Evolutionary conservation across 1,140 invertebrate genomes (phyloP), one percentile per base, ranked within the genome.

Genomic region (Spodoptera litura): DNA sequence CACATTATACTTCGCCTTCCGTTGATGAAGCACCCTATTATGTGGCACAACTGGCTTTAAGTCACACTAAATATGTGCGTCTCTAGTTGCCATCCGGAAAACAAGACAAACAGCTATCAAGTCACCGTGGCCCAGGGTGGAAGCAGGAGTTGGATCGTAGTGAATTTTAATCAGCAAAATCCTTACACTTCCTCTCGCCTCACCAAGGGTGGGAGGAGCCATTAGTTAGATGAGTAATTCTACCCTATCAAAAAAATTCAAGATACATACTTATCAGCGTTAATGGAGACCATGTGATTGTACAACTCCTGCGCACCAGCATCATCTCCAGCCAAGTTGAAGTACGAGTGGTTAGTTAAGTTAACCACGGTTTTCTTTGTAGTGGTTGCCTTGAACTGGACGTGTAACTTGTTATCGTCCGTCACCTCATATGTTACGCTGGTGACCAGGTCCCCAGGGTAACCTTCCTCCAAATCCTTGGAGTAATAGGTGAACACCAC

Each of bases 291-390:
- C 20, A 95, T 85, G 89, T 99, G 98, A 59, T 97, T 96, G 81
- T 97, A 96, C 1, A 98, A 82, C 81, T 96, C 96, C 2, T 84
- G 81, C 2, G 91, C 81, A 0, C 95, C 95, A 27, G 89, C 70
- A 2, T 94, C 96, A 91, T 99, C 97, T 4, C 98, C 98, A 76
- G 96, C 98, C 49, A 99, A 94, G 94, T 99, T 99, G 89, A 99
- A 99, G 91, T 99, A 99, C 5, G 97, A 96, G 90, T 99, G 99
- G 92, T 99, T 99, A 0, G 98, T 98, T 55, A 99, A 93, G 92
- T 99, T 99, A 0, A 99, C 96, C 2, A 97, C 96, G 0, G 98
- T 99, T 8, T 97, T 95, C 88, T 97, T 97, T 0, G 96, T 97
- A 0, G 97, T 96, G 6, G 95, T 96, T 0, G 98, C 97, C 76